phyloP scores from a whole-genome alignment of 2,888 invertebrate genomes.

The Calephelis perditalis region DNA sequence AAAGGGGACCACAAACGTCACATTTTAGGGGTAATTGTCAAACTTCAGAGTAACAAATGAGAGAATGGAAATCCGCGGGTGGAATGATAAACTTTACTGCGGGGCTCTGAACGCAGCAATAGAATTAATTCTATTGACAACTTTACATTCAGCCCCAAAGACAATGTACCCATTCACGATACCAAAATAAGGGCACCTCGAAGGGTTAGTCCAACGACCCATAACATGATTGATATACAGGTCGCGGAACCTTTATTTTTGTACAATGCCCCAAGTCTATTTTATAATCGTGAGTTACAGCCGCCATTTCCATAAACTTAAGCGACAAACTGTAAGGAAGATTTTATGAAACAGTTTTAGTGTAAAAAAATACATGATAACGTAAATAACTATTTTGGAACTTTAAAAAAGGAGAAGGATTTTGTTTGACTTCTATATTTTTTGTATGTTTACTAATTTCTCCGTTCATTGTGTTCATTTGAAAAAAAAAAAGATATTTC shows the following conservation, averaged over 20 bases:
- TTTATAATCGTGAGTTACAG: too few relatives aligned
- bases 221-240: constrained; percentile 46
- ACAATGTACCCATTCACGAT: constrained; percentile 61
- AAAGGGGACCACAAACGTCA: not conserved
- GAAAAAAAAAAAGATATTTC: too few relatives aligned
- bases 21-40: constrained; percentile 24
- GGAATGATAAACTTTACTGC: constrained; percentile 61
- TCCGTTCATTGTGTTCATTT: too few relatives aligned
- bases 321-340: too few relatives aligned
- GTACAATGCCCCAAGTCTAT: too few relatives aligned
- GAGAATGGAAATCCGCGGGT: constrained; percentile 42
- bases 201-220: constrained; percentile 53
- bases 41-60: constrained; percentile 43
- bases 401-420: too few relatives aligned
- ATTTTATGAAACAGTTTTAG: too few relatives aligned
- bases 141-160: constrained; percentile 63
- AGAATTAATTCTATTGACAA: constrained; percentile 74
- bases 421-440: too few relatives aligned
- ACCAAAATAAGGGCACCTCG: constrained; percentile 55
- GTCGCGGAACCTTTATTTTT: constrained; percentile 4
- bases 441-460: too few relatives aligned
- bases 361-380: too few relatives aligned
- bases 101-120: constrained; percentile 61
- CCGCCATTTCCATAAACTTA: too few relatives aligned
- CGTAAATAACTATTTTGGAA: too few relatives aligned